Evolutionary conservation across 2,888 invertebrate species (phyloP).

Genomic region (Palloptera scutellata): DNA sequence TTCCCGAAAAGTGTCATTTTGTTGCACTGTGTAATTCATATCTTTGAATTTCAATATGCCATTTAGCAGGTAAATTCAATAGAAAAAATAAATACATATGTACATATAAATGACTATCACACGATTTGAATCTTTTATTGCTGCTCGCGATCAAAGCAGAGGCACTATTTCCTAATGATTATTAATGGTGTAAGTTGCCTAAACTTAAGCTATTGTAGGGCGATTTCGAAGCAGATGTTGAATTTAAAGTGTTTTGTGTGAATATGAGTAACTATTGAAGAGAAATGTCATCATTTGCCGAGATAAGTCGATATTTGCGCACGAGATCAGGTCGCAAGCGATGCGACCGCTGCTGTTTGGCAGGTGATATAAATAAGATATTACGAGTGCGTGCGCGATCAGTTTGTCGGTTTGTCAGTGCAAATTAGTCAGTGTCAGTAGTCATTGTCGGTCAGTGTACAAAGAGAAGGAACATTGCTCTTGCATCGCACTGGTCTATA

Average conservation of each 20-base stretch:
- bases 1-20: too few relatives aligned
- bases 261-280: background rate
- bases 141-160: too few relatives aligned
- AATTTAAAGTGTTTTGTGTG: background rate
- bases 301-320: background rate
- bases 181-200: background rate
- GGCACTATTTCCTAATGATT: background rate
- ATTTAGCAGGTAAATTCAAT: too few relatives aligned
- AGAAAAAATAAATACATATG: too few relatives aligned
- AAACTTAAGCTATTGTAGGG: background rate
- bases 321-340: background rate
- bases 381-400: background rate
- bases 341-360: background rate
- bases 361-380: constrained; percentile 8
- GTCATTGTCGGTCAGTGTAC: background rate
- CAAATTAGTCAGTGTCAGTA: background rate
- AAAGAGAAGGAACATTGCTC: background rate
- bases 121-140: too few relatives aligned
- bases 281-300: background rate
- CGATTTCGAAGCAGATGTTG: background rate
- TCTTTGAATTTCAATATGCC: too few relatives aligned
- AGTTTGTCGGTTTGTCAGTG: background rate
- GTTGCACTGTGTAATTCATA: too few relatives aligned
- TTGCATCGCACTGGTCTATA: too few relatives aligned
- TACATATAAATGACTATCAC: too few relatives aligned